Evolutionary conservation across 2,797 vertebrate genomes (phyloP), one percentile per base, ranked within the genome.

Genomic region (Hyperoplus lanceolatus): DNA sequence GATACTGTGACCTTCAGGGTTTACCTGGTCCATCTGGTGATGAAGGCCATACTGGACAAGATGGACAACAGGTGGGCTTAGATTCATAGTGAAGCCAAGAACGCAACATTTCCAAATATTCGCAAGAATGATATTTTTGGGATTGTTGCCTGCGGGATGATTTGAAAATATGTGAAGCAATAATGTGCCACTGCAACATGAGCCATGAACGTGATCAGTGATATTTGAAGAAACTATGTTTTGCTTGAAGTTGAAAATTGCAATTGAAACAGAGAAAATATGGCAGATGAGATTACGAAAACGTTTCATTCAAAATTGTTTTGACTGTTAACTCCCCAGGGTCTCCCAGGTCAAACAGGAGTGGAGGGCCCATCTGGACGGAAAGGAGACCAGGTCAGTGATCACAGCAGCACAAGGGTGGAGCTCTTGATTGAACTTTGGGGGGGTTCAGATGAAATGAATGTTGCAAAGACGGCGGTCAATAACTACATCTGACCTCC

Each of bases 301-400:
- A 71, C 13, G 42, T 67, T 8, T 5, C 5, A 29, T 14, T 54
- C 10, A 46, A 14, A 6, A 42, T 51, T 56, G 14, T 66, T 76
- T 42, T 68, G 13, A 29, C 11, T 21, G 74, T 43, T 66, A 14
- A 42, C 58, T 46, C 75, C 10, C 83, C 70, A 97, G 97, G 97
- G 97, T 78, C 66, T 65, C 1, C 91, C 90, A 0, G 97, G 97
- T 64, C 70, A 9, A 0, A 73, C 36, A 0, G 97, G 97, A 79
- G 74, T 59, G 0, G 95, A 96, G 70, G 97, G 97, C 0, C 89
- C 77, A 56, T 43, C 39, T 0, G 97, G 97, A 36, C 75, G 6
- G 41, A 97, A 97, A 87, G 97, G 97, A 57, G 92, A 97, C 69
- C 96, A 95, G 96, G 97, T 98, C 14, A 79, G 91, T 84, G 56